Conservation (phyloP, 2,113 vertebrate genomes). For the Dunckerocampus dactyliophorus region DNA sequence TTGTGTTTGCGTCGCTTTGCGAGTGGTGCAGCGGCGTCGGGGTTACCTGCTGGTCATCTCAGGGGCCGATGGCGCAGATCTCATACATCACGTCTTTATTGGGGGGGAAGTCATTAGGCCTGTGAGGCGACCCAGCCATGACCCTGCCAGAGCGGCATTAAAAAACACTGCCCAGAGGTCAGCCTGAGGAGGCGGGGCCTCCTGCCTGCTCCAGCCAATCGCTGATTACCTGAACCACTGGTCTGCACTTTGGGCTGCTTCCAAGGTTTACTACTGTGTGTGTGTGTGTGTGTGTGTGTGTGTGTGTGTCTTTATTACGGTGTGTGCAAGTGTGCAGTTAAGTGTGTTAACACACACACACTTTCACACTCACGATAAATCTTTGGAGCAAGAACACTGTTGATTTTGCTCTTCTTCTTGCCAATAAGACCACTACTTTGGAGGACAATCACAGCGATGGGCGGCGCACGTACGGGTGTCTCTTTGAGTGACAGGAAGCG, state of each 20-base stretch:
- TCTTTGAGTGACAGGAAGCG: constrained; percentile 51
- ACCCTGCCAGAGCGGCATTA: constrained; percentile 62
- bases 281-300: constrained; percentile 1
- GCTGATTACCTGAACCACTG: constrained; percentile 11
- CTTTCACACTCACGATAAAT: no score
- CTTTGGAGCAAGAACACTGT: neutral
- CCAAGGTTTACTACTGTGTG: constrained; percentile 5
- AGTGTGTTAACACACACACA: no score
- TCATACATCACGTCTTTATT: constrained; percentile 77
- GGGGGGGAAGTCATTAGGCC: constrained; percentile 76
- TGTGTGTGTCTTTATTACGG: neutral
- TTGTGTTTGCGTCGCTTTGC: neutral
- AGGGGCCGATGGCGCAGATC: constrained; percentile 36
- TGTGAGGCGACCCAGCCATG: constrained; percentile 69
- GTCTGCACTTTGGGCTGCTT: constrained; percentile 6
- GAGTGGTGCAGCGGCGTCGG: constrained; percentile 6
- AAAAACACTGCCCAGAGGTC: constrained; percentile 61
- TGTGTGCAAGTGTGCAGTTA: neutral
- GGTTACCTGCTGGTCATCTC: constrained; percentile 62
- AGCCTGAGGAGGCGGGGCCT: constrained; percentile 43
- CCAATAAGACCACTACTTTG: neutral
- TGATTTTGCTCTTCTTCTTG: neutral
- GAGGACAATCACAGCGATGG: constrained; percentile 1
- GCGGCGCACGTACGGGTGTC: constrained; percentile 30
- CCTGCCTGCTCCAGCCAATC: constrained; percentile 35